Evolutionary conservation across 2,888 invertebrate genomes (phyloP), one percentile per base, ranked within the genome.

Genomic region (Drosophila neoperkinsi): DNA sequence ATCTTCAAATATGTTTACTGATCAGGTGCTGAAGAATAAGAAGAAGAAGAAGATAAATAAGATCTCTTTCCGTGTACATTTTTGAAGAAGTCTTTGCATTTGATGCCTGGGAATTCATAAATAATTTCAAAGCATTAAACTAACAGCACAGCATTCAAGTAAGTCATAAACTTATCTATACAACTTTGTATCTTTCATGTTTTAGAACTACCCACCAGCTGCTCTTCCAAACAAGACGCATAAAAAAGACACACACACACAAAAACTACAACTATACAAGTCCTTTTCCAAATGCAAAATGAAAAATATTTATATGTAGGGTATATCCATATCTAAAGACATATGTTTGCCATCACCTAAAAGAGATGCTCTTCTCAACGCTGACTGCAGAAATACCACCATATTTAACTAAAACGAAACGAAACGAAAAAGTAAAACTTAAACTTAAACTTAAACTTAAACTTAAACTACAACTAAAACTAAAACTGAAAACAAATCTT

Each of bases 331-430:
- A 68, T 65, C 65, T 66, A 68, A 68, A 46, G 77, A 81, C 73
- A 70, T 81, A 70, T 79, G 71, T 77, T 83, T 90, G 90, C 87
- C 90, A 90, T 87, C 89, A 90, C 84, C 84, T 82, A 90, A 56
- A 80, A 88, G 90, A 88, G 79, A 88, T 78, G 74, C 87, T 90
- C 82, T 91, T 91, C 91, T 91, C 85, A 91, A 91, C 91, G 91
- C 91, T 91, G 91, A 91, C 92, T 91, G 91, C 91, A 91, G 88
- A 91, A 88, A 78, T 91, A 91, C 92, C 91, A 91, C 91, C 91
- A 91, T 87, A 82, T 86, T 82, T 74, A 85, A 71, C 69, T 74
- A 67, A 72, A 73, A 80, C 60, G 71, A 34, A 74, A 77, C 71
- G 64, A 74, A 74, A 77, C 71, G 64, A 74, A 71, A 71, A 76